These are phyloP conservation scores for Reinhardtius hippoglossoides DNA, from an alignment of 2,113 vertebrate species.

Conservation along the genomic window DNA sequence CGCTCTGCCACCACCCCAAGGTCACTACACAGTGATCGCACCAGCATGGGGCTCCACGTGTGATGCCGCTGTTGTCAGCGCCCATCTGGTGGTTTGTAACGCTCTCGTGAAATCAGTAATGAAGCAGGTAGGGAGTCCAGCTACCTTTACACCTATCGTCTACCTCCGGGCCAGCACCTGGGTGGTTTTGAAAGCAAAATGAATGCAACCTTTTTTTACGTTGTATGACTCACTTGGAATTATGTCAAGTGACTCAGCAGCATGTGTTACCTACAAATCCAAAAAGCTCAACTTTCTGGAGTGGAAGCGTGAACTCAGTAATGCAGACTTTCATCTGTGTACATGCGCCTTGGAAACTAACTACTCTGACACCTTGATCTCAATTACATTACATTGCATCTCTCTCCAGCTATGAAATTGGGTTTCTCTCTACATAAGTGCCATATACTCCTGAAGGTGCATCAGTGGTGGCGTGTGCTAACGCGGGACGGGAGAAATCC, in stretches of 20 bases:
- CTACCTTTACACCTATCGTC: constrained; percentile 36
- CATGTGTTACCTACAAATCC: background rate
- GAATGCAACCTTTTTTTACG: background rate
- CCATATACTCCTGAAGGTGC: constrained; percentile 1
- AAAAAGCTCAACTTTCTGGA: background rate
- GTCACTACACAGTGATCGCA: constrained; percentile 70
- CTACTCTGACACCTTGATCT: constrained; percentile 35
- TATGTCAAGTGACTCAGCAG: background rate
- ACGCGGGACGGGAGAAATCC: constrained; percentile 15
- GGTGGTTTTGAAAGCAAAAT: background rate
- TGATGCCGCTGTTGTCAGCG: constrained; percentile 76
- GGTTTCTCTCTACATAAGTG: constrained; percentile 11
- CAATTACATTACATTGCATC: background rate
- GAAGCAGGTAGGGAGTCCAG: constrained; percentile 65
- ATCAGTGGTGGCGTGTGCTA: background rate
- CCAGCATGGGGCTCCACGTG: constrained; percentile 67
- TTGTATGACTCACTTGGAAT: background rate
- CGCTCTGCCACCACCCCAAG: constrained; percentile 70
- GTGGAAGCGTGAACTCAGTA: background rate
- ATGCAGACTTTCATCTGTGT: too few relatives aligned
- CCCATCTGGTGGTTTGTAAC: constrained; percentile 81
- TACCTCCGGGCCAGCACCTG: constrained; percentile 49
- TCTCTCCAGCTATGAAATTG: background rate
- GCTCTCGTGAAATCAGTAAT: constrained; percentile 71
- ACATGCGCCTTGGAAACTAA: constrained; percentile 19